Evolutionary conservation across 2,888 invertebrate species (phyloP).

Genomic region (Dinocampus coccinellae): DNA sequence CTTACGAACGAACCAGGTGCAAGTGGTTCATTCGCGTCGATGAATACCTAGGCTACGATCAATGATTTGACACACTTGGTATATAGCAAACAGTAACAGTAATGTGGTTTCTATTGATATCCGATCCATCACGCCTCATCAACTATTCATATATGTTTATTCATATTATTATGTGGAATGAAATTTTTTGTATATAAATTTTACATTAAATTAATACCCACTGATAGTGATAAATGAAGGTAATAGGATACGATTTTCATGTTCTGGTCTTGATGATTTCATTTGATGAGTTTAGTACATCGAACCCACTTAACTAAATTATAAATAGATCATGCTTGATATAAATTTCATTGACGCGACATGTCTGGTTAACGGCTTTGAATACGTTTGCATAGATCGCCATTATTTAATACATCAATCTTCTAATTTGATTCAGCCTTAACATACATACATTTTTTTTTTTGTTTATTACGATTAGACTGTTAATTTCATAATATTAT

Average conservation of each 20-base stretch:
- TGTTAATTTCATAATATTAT: constrained; percentile 10
- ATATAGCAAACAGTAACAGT: neutral
- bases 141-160: neutral
- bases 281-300: constrained; percentile 6
- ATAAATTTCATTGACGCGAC: neutral
- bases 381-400: neutral
- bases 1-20: constrained; percentile 15
- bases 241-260: neutral
- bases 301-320: constrained; percentile 9
- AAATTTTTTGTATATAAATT: neutral
- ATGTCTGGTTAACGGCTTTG: neutral
- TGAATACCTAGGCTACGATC: neutral
- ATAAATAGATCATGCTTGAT: constrained; percentile 13
- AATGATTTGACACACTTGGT: constrained; percentile 1
- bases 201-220: neutral
- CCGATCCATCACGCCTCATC: neutral
- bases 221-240: neutral
- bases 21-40: neutral
- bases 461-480: neutral
- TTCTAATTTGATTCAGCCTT: neutral
- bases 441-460: no score
- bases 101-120: constrained; percentile 4
- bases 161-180: neutral
- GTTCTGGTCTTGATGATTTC: neutral
- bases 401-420: neutral